Evolutionary conservation across 1,140 invertebrate genomes (phyloP).

Genomic region (Orchestia grillus): DNA sequence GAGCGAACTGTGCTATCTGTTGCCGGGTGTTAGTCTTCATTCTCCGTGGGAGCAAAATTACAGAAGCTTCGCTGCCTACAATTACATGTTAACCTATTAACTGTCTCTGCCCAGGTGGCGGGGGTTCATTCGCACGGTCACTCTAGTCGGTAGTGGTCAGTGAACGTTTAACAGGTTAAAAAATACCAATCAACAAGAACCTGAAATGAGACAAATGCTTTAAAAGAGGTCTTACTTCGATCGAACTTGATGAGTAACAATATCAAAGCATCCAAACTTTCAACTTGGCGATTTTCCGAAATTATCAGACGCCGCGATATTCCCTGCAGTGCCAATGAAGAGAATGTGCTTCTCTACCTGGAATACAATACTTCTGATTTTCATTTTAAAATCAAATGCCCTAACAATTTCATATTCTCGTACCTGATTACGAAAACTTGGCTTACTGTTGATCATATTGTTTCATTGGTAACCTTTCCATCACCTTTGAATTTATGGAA

Average conservation of each 20-base stretch:
- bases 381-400: neutral
- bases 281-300: neutral
- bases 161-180: no score
- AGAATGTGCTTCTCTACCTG: neutral
- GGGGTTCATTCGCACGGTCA: no score
- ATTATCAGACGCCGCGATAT: neutral
- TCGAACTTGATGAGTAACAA: neutral
- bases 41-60: neutral
- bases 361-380: neutral
- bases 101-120: no score
- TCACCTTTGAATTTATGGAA: neutral
- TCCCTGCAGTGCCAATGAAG: neutral
- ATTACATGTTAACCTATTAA: neutral
- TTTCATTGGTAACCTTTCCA: neutral
- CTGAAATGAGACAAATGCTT: neutral
- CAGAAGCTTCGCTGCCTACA: neutral
- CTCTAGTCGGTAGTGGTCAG: no score
- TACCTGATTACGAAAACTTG: neutral
- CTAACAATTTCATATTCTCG: neutral
- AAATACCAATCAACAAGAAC: neutral
- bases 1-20: neutral
- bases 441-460: neutral
- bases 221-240: neutral
- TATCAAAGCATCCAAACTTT: neutral
- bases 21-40: constrained; percentile 4